Conservation (phyloP, 2,797 vertebrate species). For the Coilia nasus region DNA sequence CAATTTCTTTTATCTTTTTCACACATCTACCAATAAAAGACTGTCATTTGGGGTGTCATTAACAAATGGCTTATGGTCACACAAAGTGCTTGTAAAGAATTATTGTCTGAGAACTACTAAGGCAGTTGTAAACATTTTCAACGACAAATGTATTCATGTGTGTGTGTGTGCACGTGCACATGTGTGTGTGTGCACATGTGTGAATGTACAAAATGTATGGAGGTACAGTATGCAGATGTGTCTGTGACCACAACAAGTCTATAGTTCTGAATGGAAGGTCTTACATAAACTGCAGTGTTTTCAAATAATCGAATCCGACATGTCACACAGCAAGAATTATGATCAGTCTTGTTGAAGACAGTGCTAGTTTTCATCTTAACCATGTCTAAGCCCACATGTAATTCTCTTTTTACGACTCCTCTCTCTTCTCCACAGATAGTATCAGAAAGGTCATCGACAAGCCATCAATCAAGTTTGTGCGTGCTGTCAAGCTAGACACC, state of each 20-base stretch:
- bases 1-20: not conserved
- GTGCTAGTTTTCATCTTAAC: not conserved
- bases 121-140: not conserved
- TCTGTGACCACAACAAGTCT: too few species aligned
- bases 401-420: conserved; percentile 46
- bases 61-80: too few species aligned
- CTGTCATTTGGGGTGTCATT: not conserved
- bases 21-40: not conserved
- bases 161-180: conserved; percentile 28
- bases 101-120: too few species aligned
- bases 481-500: conserved; percentile 84
- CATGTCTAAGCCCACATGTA: not conserved
- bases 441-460: conserved; percentile 86
- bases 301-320: not conserved
- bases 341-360: not conserved
- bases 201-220: conserved; percentile 39
- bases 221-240: not conserved
- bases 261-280: not conserved
- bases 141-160: not conserved
- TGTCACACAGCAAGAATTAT: not conserved
- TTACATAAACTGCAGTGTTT: not conserved
- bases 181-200: conserved; percentile 44
- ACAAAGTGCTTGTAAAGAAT: not conserved
- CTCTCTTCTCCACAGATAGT: conserved; percentile 76
- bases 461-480: conserved; percentile 81